Conservation (phyloP, 2,888 invertebrate species). For the Augochlorella aurata region DNA sequence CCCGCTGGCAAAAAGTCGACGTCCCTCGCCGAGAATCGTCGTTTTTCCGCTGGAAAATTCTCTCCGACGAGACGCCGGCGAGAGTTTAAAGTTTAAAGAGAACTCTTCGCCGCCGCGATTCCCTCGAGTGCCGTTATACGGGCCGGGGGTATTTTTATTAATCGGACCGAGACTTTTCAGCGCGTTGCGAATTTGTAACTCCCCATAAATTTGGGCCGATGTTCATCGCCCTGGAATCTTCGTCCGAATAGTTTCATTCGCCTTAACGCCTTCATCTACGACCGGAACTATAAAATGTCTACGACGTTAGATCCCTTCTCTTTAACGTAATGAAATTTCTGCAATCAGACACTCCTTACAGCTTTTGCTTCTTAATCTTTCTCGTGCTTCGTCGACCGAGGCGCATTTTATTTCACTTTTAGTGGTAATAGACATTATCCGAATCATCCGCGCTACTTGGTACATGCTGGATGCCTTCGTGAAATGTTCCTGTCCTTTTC, state of each 20-base stretch:
- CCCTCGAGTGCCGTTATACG: background rate
- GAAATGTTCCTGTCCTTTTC: no score
- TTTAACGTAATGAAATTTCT: background rate
- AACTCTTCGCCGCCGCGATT: background rate
- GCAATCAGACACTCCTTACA: background rate
- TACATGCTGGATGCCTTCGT: background rate
- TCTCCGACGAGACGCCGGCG: background rate
- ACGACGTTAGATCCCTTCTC: background rate
- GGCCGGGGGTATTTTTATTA: background rate
- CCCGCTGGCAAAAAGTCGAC: background rate
- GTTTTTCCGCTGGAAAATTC: background rate
- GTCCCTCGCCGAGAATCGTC: background rate
- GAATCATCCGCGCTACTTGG: background rate
- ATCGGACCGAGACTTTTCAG: slow-evolving; percentile 5
- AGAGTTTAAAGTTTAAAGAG: background rate
- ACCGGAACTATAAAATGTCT: background rate
- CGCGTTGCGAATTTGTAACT: background rate
- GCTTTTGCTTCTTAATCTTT: background rate
- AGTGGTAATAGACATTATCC: background rate
- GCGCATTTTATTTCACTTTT: background rate
- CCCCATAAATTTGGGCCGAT: background rate
- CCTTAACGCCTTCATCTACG: background rate
- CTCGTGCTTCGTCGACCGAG: background rate
- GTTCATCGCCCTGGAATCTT: background rate
- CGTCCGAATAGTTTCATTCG: background rate